phyloP scores from a whole-genome alignment of 2,113 vertebrate genomes.

The Numida meleagris region DNA sequence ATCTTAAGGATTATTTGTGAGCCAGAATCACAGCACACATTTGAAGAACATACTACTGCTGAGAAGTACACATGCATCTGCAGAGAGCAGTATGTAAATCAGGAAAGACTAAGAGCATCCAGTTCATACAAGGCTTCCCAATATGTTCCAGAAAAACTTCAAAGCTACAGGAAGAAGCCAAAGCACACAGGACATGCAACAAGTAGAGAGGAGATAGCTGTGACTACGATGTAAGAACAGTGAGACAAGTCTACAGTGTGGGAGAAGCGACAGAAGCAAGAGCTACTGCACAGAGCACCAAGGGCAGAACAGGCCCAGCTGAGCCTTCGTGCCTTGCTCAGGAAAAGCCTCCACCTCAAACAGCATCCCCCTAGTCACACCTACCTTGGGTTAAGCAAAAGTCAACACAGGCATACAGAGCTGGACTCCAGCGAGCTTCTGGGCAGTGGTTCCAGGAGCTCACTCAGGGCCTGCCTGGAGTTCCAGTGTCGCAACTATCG shows the following conservation, averaged over 20 bases:
- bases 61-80: neutral
- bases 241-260: accelerated
- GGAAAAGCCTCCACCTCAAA: neutral
- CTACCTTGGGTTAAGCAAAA: neutral
- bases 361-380: accelerated
- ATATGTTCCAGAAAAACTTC: neutral
- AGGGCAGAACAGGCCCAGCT: neutral
- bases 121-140: neutral
- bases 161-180: neutral
- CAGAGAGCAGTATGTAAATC: neutral
- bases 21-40: neutral
- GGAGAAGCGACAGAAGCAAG: neutral
- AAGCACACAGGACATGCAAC: accelerated
- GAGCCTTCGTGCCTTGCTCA: neutral
- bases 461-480: neutral
- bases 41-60: neutral
- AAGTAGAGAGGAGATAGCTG: neutral
- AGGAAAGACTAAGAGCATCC: neutral
- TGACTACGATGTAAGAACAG: accelerated
- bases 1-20: neutral
- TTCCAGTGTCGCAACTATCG: neutral
- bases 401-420: neutral
- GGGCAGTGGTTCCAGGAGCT: neutral
- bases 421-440: neutral
- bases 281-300: neutral